Conservation (phyloP, 2,797 vertebrate species). For the Babyrousa celebensis region DNA sequence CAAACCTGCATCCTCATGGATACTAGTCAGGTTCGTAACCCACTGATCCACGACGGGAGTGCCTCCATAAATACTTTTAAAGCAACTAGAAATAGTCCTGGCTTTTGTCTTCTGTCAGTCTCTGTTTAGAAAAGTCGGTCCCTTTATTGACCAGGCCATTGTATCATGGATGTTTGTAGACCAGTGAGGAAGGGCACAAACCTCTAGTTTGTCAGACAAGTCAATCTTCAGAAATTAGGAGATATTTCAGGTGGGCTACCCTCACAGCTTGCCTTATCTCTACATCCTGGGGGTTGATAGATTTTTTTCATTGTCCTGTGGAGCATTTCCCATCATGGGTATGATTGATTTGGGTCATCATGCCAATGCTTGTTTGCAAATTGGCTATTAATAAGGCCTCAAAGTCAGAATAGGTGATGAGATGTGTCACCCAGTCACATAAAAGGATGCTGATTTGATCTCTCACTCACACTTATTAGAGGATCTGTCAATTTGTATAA, state of each 20-base stretch:
- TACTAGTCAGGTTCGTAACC: no score
- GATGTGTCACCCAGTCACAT: constrained; percentile 62
- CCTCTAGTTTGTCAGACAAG: background rate
- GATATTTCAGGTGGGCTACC: background rate
- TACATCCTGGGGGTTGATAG: background rate
- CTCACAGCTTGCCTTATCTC: background rate
- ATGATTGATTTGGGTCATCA: constrained; percentile 78
- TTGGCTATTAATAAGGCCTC: constrained; percentile 71
- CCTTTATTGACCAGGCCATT: constrained; percentile 2
- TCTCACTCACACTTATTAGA: constrained; percentile 73
- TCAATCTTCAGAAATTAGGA: constrained; percentile 38
- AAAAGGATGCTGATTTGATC: constrained; percentile 80
- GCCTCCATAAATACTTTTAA: constrained; percentile 22
- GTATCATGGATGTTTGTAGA: constrained; percentile 19
- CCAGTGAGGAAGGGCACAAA: background rate
- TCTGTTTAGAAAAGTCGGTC: constrained; percentile 31
- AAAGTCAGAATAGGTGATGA: constrained; percentile 74
- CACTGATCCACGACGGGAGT: no score
- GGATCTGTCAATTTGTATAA: constrained; percentile 76
- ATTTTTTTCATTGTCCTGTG: constrained; percentile 52
- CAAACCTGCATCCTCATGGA: no score
- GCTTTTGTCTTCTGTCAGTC: background rate
- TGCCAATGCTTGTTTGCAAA: constrained; percentile 72
- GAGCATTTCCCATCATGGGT: constrained; percentile 62
- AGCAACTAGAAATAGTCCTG: background rate